phyloP scores from a whole-genome alignment of 1,140 invertebrate genomes.

The Rhagoletis zephyria region DNA sequence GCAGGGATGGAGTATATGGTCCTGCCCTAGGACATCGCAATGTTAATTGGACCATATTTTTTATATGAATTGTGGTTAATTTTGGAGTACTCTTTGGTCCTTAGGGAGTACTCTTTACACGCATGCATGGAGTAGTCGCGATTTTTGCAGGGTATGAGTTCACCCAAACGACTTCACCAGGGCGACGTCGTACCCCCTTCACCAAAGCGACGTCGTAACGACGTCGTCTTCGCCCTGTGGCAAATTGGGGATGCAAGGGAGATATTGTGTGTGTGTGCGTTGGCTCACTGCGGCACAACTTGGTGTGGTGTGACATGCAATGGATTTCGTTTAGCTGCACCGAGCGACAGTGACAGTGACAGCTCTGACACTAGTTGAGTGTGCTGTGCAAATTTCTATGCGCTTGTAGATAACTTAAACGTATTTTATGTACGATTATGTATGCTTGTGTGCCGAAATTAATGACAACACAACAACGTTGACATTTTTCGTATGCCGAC shows the following conservation, averaged over 20 bases:
- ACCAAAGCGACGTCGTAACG: too few species aligned
- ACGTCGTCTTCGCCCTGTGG: too few species aligned
- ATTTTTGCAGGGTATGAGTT: too few species aligned
- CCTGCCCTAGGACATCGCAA: too few species aligned
- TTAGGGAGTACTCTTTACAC: too few species aligned
- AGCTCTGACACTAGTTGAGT: slow-evolving; percentile 51
- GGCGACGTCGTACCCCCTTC: too few species aligned
- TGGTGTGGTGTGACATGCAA: slow-evolving; percentile 34
- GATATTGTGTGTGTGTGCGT: slow-evolving; percentile 11
- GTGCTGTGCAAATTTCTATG: slow-evolving; percentile 47
- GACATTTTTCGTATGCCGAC: slow-evolving; percentile 42
- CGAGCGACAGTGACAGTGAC: slow-evolving; percentile 43
- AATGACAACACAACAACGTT: slow-evolving; percentile 48
- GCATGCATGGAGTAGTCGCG: too few species aligned
- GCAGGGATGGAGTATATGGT: too few species aligned
- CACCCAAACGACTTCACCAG: too few species aligned
- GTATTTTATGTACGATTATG: not conserved
- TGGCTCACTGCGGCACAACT: not conserved
- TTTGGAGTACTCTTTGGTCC: too few species aligned
- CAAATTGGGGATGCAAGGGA: not conserved
- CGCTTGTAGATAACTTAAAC: slow-evolving; percentile 26
- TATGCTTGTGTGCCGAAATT: slow-evolving; percentile 33
- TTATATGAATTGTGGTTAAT: too few species aligned
- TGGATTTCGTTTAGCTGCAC: slow-evolving; percentile 40
- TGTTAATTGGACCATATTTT: too few species aligned